Percentiles rank a stretch among this genome's conserved stretches.
These are phyloP conservation scores for Nephila pilipes DNA, from an alignment of 1,140 invertebrate species.

Conservation along the genomic window DNA sequence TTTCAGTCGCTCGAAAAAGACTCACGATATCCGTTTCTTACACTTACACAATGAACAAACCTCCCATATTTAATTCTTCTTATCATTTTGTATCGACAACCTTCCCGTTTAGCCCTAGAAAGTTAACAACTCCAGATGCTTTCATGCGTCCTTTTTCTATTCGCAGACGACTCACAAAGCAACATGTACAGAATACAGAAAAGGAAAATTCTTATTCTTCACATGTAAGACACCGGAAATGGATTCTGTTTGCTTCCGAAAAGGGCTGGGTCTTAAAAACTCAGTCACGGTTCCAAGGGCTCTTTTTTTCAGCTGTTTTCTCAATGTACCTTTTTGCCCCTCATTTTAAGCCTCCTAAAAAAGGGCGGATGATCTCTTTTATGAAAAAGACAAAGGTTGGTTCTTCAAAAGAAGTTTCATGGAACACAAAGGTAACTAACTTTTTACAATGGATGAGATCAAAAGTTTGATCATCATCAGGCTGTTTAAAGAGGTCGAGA, in stretches of 20 bases:
- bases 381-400: background rate
- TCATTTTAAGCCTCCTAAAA: background rate
- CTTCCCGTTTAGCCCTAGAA: background rate
- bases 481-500: background rate
- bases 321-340: background rate
- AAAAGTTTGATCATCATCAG: background rate
- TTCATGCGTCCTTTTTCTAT: background rate
- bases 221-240: conserved; percentile 5
- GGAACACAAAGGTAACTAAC: background rate
- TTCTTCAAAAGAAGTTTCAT: background rate
- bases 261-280: background rate
- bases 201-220: background rate
- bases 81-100: background rate
- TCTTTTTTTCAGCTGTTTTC: background rate
- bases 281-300: background rate
- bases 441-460: background rate
- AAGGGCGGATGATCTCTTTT: background rate
- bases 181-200: background rate
- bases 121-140: background rate
- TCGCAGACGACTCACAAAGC: background rate
- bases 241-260: background rate
- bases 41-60: background rate
- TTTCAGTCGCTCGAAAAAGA: no score
- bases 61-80: background rate
- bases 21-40: no score